Conservation (phyloP, 2,113 vertebrate species). For the Ctenodactylus gundi region DNA sequence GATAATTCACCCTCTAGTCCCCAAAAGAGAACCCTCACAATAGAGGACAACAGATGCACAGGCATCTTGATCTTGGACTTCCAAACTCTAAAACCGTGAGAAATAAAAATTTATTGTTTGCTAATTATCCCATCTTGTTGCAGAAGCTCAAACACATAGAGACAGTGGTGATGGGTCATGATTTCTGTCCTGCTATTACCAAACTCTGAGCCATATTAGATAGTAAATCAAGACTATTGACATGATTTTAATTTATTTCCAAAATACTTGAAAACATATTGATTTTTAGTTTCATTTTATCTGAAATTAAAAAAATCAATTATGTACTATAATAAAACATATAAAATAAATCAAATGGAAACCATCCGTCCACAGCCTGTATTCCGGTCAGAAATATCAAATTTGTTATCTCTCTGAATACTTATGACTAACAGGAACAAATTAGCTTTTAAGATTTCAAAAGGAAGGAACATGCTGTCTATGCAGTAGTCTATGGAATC, state of each 20-base stretch:
- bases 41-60: fast-evolving
- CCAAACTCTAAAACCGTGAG: no score
- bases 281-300: background rate
- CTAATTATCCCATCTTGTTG: background rate
- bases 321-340: background rate
- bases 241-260: background rate
- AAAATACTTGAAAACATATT: background rate
- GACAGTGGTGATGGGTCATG: no score
- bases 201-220: background rate
- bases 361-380: background rate
- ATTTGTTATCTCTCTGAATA: background rate
- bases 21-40: background rate
- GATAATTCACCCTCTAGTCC: background rate
- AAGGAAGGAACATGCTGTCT: background rate
- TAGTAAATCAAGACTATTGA: background rate
- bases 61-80: background rate
- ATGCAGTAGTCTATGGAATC: background rate
- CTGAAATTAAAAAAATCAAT: background rate
- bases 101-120: background rate
- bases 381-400: background rate
- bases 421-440: background rate
- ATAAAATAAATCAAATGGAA: slow-evolving; percentile 16
- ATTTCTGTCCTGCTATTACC: background rate
- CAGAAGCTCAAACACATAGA: background rate
- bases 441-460: background rate